These are phyloP conservation scores for Rhorus exstirpatorius DNA, from an alignment of 2,888 invertebrate species.

Conservation along the genomic window DNA sequence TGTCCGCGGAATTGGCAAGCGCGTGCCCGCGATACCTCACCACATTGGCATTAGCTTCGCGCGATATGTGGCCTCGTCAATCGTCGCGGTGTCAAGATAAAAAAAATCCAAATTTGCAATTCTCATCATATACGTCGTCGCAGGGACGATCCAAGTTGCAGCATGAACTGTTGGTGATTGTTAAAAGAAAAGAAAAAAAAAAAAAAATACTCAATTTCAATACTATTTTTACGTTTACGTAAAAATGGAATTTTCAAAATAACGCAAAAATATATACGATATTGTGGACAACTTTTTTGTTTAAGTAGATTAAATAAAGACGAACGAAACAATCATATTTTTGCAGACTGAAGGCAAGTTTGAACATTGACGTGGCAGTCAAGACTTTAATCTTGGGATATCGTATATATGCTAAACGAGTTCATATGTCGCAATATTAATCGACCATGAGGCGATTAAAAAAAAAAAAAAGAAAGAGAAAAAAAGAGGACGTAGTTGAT, in stretches of 20 bases:
- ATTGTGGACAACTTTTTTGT: too few relatives aligned
- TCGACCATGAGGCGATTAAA: neutral
- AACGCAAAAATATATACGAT: too few relatives aligned
- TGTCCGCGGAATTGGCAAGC: constrained; percentile 29
- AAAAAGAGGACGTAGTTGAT: constrained; percentile 40
- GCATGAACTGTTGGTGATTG: neutral
- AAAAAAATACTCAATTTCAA: too few relatives aligned
- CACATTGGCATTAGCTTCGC: neutral
- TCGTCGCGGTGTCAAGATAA: constrained; percentile 48
- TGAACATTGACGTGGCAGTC: neutral
- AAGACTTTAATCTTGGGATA: constrained; percentile 5
- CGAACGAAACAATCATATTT: neutral
- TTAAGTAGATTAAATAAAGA: neutral
- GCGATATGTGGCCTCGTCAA: constrained; percentile 43
- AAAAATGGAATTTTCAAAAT: too few relatives aligned
- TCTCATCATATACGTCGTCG: neutral
- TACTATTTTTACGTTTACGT: too few relatives aligned
- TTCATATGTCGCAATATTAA: constrained; percentile 31
- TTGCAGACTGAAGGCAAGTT: neutral
- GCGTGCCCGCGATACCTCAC: neutral
- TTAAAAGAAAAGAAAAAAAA: neutral
- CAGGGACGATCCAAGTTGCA: constrained; percentile 8
- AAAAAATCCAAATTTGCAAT: constrained; percentile 53
- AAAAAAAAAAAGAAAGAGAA: constrained; percentile 6
- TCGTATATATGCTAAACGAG: constrained; percentile 29